These are phyloP conservation scores for Protonibea diacanthus DNA, from an alignment of 2,797 vertebrate genomes.

Conservation along the genomic window DNA sequence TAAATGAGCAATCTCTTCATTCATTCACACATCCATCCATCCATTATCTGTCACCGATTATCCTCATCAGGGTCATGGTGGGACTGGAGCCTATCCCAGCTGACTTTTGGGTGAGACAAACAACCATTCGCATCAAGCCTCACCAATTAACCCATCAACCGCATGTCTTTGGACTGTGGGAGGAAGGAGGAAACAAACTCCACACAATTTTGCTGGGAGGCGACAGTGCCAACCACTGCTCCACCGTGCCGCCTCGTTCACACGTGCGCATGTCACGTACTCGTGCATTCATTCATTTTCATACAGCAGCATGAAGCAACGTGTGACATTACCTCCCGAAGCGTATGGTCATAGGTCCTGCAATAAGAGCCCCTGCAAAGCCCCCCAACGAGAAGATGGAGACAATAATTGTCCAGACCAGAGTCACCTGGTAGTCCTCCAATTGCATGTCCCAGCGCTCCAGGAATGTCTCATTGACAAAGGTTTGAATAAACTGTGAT, in stretches of 20 bases:
- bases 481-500: constrained; percentile 89
- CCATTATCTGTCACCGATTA: too few species aligned
- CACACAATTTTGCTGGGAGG: too few species aligned
- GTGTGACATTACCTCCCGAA: constrained; percentile 88
- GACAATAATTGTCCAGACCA: constrained; percentile 92
- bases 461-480: constrained; percentile 90
- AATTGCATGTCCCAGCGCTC: constrained; percentile 85
- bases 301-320: background rate
- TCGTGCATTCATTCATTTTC: background rate
- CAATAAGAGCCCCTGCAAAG: constrained; percentile 87
- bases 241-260: too few species aligned
- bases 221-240: too few species aligned
- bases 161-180: too few species aligned
- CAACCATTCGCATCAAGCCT: too few species aligned
- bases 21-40: background rate
- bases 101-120: too few species aligned
- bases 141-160: too few species aligned
- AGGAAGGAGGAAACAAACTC: too few species aligned
- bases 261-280: background rate
- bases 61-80: too few species aligned
- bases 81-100: too few species aligned
- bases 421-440: constrained; percentile 82
- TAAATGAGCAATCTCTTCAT: constrained; percentile 31
- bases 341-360: constrained; percentile 90
- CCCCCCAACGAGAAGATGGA: constrained; percentile 92